Conservation (phyloP, 2,888 invertebrate genomes). For the Drosophila trichaetosa region DNA sequence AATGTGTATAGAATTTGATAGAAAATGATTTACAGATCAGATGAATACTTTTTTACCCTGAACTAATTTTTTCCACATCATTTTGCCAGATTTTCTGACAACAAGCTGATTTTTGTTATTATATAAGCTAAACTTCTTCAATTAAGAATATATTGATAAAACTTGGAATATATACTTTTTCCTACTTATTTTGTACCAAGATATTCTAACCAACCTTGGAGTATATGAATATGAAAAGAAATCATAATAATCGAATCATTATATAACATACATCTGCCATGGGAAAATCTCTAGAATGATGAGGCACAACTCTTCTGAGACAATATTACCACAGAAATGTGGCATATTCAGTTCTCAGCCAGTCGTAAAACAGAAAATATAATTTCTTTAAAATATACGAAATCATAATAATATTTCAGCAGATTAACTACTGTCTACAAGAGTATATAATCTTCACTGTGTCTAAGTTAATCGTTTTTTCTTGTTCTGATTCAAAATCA, state of each 20-base stretch:
- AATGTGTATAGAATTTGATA: too few relatives aligned
- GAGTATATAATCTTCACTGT: neutral
- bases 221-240: neutral
- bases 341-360: too few relatives aligned
- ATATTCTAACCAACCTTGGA: neutral
- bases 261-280: too few relatives aligned
- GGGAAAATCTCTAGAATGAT: neutral
- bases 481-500: neutral
- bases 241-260: too few relatives aligned
- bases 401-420: neutral
- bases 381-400: too few relatives aligned
- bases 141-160: neutral
- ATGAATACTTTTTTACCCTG: too few relatives aligned
- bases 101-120: too few relatives aligned
- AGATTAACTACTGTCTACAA: neutral
- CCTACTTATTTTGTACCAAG: neutral
- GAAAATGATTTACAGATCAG: neutral
- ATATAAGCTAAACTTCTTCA: neutral
- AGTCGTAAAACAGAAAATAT: too few relatives aligned
- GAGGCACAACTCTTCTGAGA: neutral
- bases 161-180: neutral
- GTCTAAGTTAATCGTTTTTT: neutral
- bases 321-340: too few relatives aligned
- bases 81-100: too few relatives aligned
- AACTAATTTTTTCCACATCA: too few relatives aligned